A percentile compares a stretch with the other conserved stretches of the same genome.
phyloP scores from a whole-genome alignment of 2,113 vertebrate species.

The Dromas ardeola region DNA sequence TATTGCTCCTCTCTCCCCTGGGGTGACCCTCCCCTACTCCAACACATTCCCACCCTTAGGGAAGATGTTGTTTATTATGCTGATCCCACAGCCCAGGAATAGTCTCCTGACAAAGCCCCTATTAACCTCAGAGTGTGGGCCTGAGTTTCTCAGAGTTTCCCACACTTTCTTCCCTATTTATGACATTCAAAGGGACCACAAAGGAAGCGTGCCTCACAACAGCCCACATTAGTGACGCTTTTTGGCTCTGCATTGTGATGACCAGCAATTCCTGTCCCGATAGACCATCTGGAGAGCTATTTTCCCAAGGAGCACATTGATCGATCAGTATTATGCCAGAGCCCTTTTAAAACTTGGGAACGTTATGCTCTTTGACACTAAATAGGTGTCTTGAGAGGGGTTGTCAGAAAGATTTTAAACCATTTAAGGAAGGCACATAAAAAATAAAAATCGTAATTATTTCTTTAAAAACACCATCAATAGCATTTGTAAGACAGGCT shows the following conservation, averaged over 20 bases:
- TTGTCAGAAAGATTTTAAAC: slow-evolving; percentile 62
- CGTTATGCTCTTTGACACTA: slow-evolving; percentile 71
- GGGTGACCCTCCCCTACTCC: slow-evolving; percentile 25
- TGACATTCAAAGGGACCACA: slow-evolving; percentile 77
- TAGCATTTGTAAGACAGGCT: neutral
- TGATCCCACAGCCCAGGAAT: slow-evolving; percentile 62
- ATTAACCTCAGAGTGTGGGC: slow-evolving; percentile 81
- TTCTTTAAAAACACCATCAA: neutral
- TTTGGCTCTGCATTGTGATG: slow-evolving; percentile 80
- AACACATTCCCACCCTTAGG: slow-evolving; percentile 46
- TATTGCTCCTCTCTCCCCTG: neutral
- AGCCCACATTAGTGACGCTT: slow-evolving; percentile 87
- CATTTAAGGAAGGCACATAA: slow-evolving; percentile 13
- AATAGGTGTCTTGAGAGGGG: slow-evolving; percentile 44
- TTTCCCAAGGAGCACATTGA: slow-evolving; percentile 73
- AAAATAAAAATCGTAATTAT: neutral
- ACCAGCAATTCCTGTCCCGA: slow-evolving; percentile 68
- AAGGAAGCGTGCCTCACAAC: slow-evolving; percentile 93
- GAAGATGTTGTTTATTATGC: slow-evolving; percentile 61
- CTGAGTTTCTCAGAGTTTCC: slow-evolving; percentile 84
- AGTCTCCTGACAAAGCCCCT: slow-evolving; percentile 61
- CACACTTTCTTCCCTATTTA: slow-evolving; percentile 86
- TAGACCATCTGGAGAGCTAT: slow-evolving; percentile 84
- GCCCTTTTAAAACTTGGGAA: slow-evolving; percentile 70
- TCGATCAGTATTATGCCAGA: slow-evolving; percentile 59